These are phyloP conservation scores for Struthio camelus DNA, from an alignment of 2,113 vertebrate genomes.

Conservation along the genomic window DNA sequence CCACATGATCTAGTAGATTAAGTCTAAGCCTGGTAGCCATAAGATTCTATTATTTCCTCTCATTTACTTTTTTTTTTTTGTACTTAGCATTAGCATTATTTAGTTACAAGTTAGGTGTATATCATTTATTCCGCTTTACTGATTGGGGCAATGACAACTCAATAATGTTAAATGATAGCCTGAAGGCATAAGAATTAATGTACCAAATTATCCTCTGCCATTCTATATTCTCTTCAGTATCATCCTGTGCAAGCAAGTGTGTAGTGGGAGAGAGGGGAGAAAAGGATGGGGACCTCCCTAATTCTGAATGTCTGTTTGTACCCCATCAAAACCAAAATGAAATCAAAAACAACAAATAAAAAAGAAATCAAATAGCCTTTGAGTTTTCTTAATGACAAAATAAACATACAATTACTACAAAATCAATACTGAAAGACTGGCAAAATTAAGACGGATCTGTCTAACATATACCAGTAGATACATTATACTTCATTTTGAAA, in stretches of 20 bases:
- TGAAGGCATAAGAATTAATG: not conserved
- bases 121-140: not conserved
- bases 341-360: not conserved
- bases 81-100: not conserved
- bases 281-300: not conserved
- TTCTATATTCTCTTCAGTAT: not conserved
- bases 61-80: not conserved
- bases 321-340: not conserved
- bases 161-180: not conserved
- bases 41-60: not conserved
- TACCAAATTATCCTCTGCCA: not conserved
- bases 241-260: not conserved
- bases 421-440: not conserved
- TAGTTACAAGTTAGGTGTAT: not conserved
- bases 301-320: not conserved
- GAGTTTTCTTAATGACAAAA: not conserved
- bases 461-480: fast-evolving
- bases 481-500: not conserved
- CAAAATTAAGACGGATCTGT: not conserved
- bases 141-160: not conserved
- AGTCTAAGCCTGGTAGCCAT: not conserved
- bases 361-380: not conserved
- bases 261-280: not conserved
- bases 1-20: not conserved
- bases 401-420: not conserved